Conservation (phyloP, 2,113 vertebrate species). For the Accipiter virgatus region DNA sequence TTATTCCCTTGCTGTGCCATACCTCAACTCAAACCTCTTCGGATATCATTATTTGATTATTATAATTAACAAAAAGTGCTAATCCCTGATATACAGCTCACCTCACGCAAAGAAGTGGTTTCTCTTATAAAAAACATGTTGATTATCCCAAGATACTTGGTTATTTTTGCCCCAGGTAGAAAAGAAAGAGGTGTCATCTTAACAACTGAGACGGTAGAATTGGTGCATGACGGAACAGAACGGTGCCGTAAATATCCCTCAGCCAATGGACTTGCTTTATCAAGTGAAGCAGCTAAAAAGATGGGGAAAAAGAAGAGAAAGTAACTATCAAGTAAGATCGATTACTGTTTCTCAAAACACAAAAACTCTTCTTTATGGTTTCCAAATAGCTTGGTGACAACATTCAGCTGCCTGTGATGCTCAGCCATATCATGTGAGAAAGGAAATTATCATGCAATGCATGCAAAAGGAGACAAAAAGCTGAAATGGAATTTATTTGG, state of each 20-base stretch:
- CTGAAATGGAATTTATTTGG: conserved; percentile 72
- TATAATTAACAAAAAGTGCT: not conserved
- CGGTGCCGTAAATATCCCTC: conserved; percentile 86
- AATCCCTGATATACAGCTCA: conserved; percentile 52
- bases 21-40: not conserved
- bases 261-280: conserved; percentile 86
- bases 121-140: conserved; percentile 99
- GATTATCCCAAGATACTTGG: conserved; percentile 97
- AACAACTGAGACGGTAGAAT: conserved; percentile 86
- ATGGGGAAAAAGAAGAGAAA: conserved; percentile 11
- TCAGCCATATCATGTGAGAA: conserved; percentile 79
- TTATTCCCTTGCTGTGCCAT: not conserved
- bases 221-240: conserved; percentile 76
- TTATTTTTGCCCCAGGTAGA: conserved; percentile 91
- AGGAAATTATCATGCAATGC: conserved; percentile 78
- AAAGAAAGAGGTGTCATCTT: conserved; percentile 99
- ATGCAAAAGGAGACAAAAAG: conserved; percentile 77
- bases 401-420: conserved; percentile 83
- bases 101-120: conserved; percentile 96
- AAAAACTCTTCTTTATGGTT: conserved; percentile 54
- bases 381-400: conserved; percentile 77
- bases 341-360: not conserved
- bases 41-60: not conserved
- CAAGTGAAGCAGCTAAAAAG: conserved; percentile 84
- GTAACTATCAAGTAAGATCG: not conserved